Evolutionary conservation across 2,888 invertebrate species (phyloP).

Genomic region (Carpatolechia fugitivella): DNA sequence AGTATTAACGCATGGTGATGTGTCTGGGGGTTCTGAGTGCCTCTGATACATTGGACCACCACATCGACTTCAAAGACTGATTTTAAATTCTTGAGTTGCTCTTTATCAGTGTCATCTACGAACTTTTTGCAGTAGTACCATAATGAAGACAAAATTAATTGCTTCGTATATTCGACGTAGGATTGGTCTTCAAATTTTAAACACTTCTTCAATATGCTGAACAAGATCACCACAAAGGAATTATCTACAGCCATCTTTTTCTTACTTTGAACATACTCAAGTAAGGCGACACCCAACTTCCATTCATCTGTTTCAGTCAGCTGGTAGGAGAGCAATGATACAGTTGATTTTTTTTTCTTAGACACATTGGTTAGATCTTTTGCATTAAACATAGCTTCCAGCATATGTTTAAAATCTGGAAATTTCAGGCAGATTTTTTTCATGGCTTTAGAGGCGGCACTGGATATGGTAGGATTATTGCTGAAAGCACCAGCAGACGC

Average conservation of each 20-base stretch:
- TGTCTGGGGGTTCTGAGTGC: slow-evolving; percentile 95
- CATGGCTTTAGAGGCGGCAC: slow-evolving; percentile 81
- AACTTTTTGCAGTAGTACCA: slow-evolving; percentile 84
- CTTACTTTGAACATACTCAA: slow-evolving; percentile 92
- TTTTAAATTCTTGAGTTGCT: slow-evolving; percentile 65
- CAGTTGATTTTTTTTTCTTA: slow-evolving; percentile 65
- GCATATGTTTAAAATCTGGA: slow-evolving; percentile 76
- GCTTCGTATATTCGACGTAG: slow-evolving; percentile 92
- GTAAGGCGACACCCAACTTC: slow-evolving; percentile 87
- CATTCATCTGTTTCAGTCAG: slow-evolving; percentile 84
- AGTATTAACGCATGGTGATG: slow-evolving; percentile 95
- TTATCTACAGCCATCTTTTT: slow-evolving; percentile 85
- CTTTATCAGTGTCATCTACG: slow-evolving; percentile 56
- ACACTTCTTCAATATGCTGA: slow-evolving; percentile 88
- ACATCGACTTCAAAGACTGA: slow-evolving; percentile 84
- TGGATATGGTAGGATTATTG: slow-evolving; percentile 79
- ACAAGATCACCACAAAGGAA: slow-evolving; percentile 85
- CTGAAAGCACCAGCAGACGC: slow-evolving; percentile 77
- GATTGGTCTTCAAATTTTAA: slow-evolving; percentile 89
- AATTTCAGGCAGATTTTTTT: slow-evolving; percentile 84
- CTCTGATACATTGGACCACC: slow-evolving; percentile 92
- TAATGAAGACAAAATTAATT: slow-evolving; percentile 88
- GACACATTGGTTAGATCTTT: slow-evolving; percentile 60
- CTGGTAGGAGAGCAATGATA: slow-evolving; percentile 76
- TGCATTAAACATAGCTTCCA: slow-evolving; percentile 80